Evolutionary conservation across 2,113 vertebrate genomes (phyloP).

Genomic region (Fulica atra): DNA sequence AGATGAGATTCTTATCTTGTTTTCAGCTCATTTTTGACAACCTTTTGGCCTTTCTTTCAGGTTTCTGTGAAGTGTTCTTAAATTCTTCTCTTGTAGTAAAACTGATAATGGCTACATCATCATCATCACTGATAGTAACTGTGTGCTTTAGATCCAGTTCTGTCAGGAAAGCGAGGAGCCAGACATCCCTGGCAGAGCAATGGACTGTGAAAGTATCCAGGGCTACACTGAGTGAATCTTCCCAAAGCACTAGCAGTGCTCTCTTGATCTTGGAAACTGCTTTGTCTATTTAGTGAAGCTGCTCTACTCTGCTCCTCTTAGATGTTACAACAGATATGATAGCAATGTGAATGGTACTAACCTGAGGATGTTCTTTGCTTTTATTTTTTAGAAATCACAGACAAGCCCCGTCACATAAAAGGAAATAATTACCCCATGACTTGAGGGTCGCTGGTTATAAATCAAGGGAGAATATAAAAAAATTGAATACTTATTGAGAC

Average conservation of each 20-base stretch:
- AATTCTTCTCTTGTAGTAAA: background rate
- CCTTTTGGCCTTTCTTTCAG: background rate
- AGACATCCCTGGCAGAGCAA: background rate
- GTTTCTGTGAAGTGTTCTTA: background rate
- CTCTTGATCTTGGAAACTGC: background rate
- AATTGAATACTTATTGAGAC: background rate
- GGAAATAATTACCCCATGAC: background rate
- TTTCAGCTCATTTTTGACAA: background rate
- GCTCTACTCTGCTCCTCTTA: background rate
- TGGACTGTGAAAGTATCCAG: fast-evolving
- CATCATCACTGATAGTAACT: background rate
- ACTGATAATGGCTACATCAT: background rate
- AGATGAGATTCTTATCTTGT: background rate
- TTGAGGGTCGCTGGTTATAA: background rate
- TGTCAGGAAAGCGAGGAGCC: background rate
- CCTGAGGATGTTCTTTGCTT: background rate
- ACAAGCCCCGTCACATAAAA: background rate
- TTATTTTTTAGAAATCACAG: background rate
- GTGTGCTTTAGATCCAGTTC: background rate
- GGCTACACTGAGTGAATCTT: background rate
- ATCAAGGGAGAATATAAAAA: background rate
- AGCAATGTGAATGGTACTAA: background rate
- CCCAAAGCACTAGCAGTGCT: background rate
- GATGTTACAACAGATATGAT: background rate
- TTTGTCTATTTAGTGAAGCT: background rate